Evolutionary conservation across 2,797 vertebrate species (phyloP).

Genomic region (Siniperca obscura): DNA sequence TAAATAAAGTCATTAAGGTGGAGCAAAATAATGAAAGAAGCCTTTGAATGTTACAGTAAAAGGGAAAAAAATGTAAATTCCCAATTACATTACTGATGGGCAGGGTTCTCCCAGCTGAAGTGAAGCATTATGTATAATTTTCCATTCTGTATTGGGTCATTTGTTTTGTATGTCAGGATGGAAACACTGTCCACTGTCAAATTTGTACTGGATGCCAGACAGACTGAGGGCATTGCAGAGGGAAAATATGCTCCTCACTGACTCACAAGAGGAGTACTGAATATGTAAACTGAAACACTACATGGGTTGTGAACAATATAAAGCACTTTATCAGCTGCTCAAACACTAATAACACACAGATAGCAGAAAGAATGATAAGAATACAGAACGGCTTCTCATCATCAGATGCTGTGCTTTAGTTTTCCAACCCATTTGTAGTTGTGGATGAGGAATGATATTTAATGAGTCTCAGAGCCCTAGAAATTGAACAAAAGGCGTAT

Average conservation of each 20-base stretch:
- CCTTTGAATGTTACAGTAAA: slow-evolving; percentile 48
- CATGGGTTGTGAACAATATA: slow-evolving; percentile 32
- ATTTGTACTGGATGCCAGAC: neutral
- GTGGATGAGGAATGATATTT: neutral
- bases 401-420: slow-evolving; percentile 11
- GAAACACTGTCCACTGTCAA: slow-evolving; percentile 10
- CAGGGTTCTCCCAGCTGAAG: slow-evolving; percentile 1
- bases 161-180: slow-evolving; percentile 18
- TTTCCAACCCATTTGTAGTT: slow-evolving; percentile 26
- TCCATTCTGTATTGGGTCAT: slow-evolving; percentile 20
- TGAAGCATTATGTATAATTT: slow-evolving; percentile 19
- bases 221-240: neutral
- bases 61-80: slow-evolving; percentile 21
- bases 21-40: slow-evolving; percentile 53
- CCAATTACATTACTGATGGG: slow-evolving; percentile 4
- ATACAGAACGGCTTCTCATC: slow-evolving; percentile 20
- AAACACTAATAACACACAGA: neutral
- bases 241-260: slow-evolving; percentile 7
- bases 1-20: slow-evolving; percentile 8
- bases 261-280: slow-evolving; percentile 2
- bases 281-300: slow-evolving; percentile 9
- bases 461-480: neutral
- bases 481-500: fast-evolving
- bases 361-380: slow-evolving; percentile 18
- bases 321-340: slow-evolving; percentile 29